Evolutionary conservation across 2,888 invertebrate genomes (phyloP).

Genomic region (Eulithis prunata): DNA sequence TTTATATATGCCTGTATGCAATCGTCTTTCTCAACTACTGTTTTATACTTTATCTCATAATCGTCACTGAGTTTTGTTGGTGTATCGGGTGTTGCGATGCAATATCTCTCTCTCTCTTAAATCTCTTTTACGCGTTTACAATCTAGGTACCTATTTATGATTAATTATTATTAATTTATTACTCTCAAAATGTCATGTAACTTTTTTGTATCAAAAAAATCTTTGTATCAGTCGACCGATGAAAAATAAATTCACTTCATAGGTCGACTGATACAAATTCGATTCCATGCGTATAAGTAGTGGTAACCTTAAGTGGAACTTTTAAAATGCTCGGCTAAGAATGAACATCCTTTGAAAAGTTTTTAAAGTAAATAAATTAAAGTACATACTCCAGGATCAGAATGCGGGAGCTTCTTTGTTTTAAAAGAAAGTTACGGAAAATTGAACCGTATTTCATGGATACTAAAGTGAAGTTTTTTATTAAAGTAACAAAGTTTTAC

Average conservation of each 20-base stretch:
- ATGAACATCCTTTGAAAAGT: constrained; percentile 28
- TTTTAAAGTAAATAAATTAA: constrained; percentile 29
- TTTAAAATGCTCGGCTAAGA: constrained; percentile 25
- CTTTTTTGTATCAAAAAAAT: too few species aligned
- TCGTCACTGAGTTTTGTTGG: too few species aligned
- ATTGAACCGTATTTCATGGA: constrained; percentile 3
- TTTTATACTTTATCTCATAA: background rate
- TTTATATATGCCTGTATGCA: constrained; percentile 1
- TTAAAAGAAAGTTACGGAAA: constrained; percentile 6
- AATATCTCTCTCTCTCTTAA: too few species aligned
- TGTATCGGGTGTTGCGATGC: too few species aligned
- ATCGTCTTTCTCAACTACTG: background rate
- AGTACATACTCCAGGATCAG: constrained; percentile 4
- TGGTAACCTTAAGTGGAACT: constrained; percentile 15
- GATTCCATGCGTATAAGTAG: constrained; percentile 1
- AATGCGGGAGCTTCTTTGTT: constrained; percentile 19
- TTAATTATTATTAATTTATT: too few species aligned
- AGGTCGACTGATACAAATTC: background rate
- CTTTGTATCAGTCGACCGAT: too few species aligned
- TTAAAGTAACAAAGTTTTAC: constrained; percentile 5
- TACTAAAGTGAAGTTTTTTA: background rate
- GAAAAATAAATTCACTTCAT: too few species aligned
- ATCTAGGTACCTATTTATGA: too few species aligned
- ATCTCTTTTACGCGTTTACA: too few species aligned
- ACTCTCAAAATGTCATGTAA: too few species aligned